Conservation (phyloP, 2,888 invertebrate species). For the Drosophila crucigera region DNA sequence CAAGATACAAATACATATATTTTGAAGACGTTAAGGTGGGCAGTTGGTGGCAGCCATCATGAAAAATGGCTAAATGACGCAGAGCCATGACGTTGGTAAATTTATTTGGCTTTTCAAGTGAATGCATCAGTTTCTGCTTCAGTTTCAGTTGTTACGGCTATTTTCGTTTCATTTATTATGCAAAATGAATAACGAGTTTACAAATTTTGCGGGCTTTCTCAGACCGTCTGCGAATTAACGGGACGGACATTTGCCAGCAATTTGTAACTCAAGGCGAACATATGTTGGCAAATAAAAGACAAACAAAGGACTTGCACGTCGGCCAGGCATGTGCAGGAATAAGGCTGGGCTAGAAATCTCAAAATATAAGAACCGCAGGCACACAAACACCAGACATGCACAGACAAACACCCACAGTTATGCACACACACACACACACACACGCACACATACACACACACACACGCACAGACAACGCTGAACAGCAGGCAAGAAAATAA, state of each 20-base stretch:
- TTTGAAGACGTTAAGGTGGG: background rate
- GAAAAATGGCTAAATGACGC: constrained; percentile 39
- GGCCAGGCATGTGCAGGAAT: constrained; percentile 49
- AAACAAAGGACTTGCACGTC: constrained; percentile 65
- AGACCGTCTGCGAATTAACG: constrained; percentile 57
- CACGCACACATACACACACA: constrained; percentile 12
- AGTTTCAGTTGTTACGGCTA: constrained; percentile 26
- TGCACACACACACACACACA: constrained; percentile 10
- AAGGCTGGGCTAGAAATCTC: constrained; percentile 27
- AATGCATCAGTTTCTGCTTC: constrained; percentile 26
- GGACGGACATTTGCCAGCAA: constrained; percentile 61
- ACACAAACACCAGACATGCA: constrained; percentile 17
- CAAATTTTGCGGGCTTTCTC: constrained; percentile 57
- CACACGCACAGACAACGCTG: constrained; percentile 6
- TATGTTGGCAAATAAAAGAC: constrained; percentile 79
- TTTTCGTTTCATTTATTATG: constrained; percentile 75
- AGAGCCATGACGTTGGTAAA: constrained; percentile 39
- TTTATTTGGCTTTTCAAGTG: constrained; percentile 17
- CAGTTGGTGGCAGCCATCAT: constrained; percentile 2
- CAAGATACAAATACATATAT: constrained; percentile 9
- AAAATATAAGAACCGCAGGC: constrained; percentile 48
- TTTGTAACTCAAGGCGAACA: constrained; percentile 76
- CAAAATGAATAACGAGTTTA: constrained; percentile 68
- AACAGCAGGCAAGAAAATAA: constrained; percentile 33
- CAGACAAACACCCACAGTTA: constrained; percentile 4